These are phyloP conservation scores for Pollenia angustigena DNA, from an alignment of 2,888 invertebrate species.

Conservation along the genomic window DNA sequence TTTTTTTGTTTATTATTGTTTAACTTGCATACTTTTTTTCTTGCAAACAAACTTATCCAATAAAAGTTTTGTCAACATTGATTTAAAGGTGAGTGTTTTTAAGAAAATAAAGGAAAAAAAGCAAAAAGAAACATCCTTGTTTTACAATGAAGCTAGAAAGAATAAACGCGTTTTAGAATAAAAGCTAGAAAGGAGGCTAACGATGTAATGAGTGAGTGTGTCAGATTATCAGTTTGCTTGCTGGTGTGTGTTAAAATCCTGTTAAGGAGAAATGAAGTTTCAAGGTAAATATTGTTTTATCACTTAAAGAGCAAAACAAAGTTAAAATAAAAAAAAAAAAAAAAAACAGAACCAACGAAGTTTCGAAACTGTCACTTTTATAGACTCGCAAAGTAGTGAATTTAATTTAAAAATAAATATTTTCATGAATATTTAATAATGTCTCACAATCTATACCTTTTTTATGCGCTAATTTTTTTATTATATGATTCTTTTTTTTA, in stretches of 20 bases:
- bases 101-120: slow-evolving; percentile 39
- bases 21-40: slow-evolving; percentile 58
- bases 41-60: slow-evolving; percentile 84
- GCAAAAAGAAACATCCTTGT: slow-evolving; percentile 20
- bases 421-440: slow-evolving; percentile 65
- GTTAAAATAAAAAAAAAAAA: too few species aligned
- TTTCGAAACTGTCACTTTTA: slow-evolving; percentile 56
- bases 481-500: background rate
- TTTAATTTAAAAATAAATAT: slow-evolving; percentile 65
- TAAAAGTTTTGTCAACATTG: slow-evolving; percentile 84
- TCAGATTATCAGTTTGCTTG: background rate
- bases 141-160: slow-evolving; percentile 13
- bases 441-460: background rate
- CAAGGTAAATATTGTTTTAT: slow-evolving; percentile 63
- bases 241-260: slow-evolving; percentile 47
- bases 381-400: slow-evolving; percentile 48
- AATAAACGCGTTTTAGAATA: slow-evolving; percentile 44
- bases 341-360: slow-evolving; percentile 21
- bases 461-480: background rate
- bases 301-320: slow-evolving; percentile 16
- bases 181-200: slow-evolving; percentile 51
- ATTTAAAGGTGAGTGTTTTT: slow-evolving; percentile 80
- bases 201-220: slow-evolving; percentile 52
- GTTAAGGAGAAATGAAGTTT: slow-evolving; percentile 58
- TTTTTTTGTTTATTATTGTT: slow-evolving; percentile 25